Conservation (phyloP, 2,797 vertebrate species). For the Enteromius unitaeniatus region DNA sequence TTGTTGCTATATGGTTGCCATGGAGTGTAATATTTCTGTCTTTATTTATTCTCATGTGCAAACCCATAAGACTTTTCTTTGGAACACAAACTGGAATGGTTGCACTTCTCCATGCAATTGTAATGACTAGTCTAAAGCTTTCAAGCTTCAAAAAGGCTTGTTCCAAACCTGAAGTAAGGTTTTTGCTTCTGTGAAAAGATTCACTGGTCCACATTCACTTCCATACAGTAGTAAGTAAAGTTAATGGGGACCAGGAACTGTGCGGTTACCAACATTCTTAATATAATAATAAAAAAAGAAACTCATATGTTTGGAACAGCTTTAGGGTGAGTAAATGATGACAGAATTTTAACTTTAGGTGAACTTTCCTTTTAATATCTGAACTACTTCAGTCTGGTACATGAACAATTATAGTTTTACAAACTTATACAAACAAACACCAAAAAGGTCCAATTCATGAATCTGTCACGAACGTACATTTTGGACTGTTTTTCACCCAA, state of each 20-base stretch:
- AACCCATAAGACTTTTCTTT: not conserved
- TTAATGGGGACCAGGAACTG: too few relatives aligned
- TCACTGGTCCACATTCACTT: too few relatives aligned
- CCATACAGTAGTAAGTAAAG: too few relatives aligned
- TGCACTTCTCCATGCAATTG: not conserved
- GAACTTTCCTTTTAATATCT: too few relatives aligned
- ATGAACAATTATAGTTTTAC: too few relatives aligned
- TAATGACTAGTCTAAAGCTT: not conserved
- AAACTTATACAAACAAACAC: not conserved
- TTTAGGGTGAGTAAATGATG: too few relatives aligned
- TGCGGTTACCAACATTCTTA: too few relatives aligned
- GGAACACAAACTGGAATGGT: not conserved
- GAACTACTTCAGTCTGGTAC: too few relatives aligned
- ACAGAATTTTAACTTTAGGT: too few relatives aligned
- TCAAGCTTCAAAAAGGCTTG: not conserved
- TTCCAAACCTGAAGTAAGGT: not conserved
- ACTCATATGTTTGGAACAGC: too few relatives aligned
- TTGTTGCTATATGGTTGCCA: conserved; percentile 3
- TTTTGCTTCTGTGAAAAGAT: too few relatives aligned
- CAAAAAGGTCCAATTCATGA: not conserved
- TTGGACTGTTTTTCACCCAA: not conserved
- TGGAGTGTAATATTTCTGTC: not conserved
- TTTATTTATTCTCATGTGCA: not conserved
- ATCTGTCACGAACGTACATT: not conserved
- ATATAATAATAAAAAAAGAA: too few relatives aligned